Evolutionary conservation across 1,140 invertebrate genomes (phyloP).

Genomic region (Fopius arisanus): DNA sequence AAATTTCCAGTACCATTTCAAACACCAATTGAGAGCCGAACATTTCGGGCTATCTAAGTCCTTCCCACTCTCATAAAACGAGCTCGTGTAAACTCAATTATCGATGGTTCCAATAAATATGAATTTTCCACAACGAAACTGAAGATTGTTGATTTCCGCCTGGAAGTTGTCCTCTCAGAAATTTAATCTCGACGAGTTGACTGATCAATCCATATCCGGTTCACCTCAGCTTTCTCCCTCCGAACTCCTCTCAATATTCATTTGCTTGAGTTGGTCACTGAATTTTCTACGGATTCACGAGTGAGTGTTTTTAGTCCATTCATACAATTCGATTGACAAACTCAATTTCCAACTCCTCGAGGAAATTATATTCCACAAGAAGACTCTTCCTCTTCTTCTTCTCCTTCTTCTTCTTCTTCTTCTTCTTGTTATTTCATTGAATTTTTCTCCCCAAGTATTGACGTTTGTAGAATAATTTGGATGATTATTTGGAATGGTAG

Average conservation of each 20-base stretch:
- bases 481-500: background rate
- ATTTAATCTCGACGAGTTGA: background rate
- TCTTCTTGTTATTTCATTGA: too few relatives aligned
- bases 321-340: background rate
- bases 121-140: background rate
- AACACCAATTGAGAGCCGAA: too few relatives aligned
- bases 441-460: too few relatives aligned
- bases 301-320: background rate
- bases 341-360: background rate
- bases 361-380: background rate
- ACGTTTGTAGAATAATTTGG: too few relatives aligned
- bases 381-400: background rate
- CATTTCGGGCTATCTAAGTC: too few relatives aligned
- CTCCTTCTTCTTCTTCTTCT: too few relatives aligned
- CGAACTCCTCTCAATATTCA: background rate
- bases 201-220: slow-evolving; percentile 2
- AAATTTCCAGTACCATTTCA: background rate
- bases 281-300: background rate
- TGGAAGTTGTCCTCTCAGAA: background rate
- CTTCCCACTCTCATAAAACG: too few relatives aligned
- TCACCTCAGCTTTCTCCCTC: background rate
- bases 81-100: too few relatives aligned
- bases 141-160: background rate
- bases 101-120: background rate
- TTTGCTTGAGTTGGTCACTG: background rate